Evolutionary conservation across 1,140 invertebrate genomes (phyloP).

Genomic region (Drosophila bipectinata): DNA sequence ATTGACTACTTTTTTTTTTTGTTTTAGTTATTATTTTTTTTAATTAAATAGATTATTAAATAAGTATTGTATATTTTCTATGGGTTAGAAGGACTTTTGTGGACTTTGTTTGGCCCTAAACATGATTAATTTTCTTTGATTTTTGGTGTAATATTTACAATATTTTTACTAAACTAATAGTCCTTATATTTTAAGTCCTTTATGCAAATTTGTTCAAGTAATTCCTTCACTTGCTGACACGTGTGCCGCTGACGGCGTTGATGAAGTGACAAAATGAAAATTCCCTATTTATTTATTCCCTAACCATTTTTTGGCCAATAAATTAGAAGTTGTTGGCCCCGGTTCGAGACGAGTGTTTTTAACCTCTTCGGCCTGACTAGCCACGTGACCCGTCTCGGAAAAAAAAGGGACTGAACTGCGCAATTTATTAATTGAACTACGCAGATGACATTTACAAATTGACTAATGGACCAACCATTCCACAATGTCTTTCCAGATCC

Average conservation of each 20-base stretch:
- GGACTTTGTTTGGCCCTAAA: too few relatives aligned
- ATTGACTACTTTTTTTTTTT: slow-evolving; percentile 40
- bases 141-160: too few relatives aligned
- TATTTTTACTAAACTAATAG: too few relatives aligned
- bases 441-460: slow-evolving; percentile 71
- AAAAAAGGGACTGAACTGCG: slow-evolving; percentile 26
- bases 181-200: not conserved
- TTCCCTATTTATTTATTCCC: slow-evolving; percentile 31
- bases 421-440: slow-evolving; percentile 69
- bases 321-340: slow-evolving; percentile 47
- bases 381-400: slow-evolving; percentile 57
- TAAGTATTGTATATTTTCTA: slow-evolving; percentile 5
- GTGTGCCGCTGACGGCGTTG: slow-evolving; percentile 66
- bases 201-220: slow-evolving; percentile 7
- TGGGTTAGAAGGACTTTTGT: not conserved
- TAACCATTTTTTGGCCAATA: slow-evolving; percentile 41
- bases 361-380: slow-evolving; percentile 43
- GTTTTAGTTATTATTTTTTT: not conserved
- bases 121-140: too few relatives aligned
- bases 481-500: slow-evolving; percentile 25
- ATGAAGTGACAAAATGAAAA: slow-evolving; percentile 73
- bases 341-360: slow-evolving; percentile 42
- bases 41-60: not conserved
- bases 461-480: slow-evolving; percentile 25
- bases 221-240: slow-evolving; percentile 51